Evolutionary conservation across 2,113 vertebrate genomes (phyloP).

Genomic region (Corythornis cristatus): DNA sequence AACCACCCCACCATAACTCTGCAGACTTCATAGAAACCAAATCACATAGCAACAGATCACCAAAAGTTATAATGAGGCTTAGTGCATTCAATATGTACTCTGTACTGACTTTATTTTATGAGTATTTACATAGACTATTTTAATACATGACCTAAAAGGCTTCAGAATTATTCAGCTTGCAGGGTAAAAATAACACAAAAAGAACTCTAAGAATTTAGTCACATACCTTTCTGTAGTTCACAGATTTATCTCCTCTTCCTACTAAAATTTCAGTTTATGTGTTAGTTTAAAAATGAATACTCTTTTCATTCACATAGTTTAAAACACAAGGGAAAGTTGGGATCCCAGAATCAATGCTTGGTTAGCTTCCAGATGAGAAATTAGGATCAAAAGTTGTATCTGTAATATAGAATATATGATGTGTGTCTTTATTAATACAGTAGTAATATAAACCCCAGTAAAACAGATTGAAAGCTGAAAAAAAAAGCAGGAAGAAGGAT

Average conservation of each 20-base stretch:
- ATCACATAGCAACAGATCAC: constrained; percentile 40
- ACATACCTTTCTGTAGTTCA: background rate
- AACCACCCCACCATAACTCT: background rate
- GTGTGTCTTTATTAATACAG: background rate
- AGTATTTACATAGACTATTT: constrained; percentile 17
- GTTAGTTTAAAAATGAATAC: background rate
- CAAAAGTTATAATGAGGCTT: background rate
- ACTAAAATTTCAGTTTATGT: no score
- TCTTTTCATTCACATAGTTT: background rate
- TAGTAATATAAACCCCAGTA: background rate
- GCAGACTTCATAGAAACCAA: constrained; percentile 13
- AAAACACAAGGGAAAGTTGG: background rate
- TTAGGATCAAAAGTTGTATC: background rate
- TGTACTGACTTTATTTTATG: constrained; percentile 8
- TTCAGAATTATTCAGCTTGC: background rate
- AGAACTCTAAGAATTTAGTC: background rate
- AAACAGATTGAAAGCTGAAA: background rate
- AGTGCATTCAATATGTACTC: background rate
- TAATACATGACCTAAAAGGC: background rate
- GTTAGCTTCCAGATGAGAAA: background rate
- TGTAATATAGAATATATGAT: background rate
- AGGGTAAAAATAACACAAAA: background rate
- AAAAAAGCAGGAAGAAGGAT: background rate
- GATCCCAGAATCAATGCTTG: background rate
- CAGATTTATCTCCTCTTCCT: background rate